These are phyloP conservation scores for Meteorus sp. DNA, from an alignment of 1,140 invertebrate genomes.

Conservation along the genomic window DNA sequence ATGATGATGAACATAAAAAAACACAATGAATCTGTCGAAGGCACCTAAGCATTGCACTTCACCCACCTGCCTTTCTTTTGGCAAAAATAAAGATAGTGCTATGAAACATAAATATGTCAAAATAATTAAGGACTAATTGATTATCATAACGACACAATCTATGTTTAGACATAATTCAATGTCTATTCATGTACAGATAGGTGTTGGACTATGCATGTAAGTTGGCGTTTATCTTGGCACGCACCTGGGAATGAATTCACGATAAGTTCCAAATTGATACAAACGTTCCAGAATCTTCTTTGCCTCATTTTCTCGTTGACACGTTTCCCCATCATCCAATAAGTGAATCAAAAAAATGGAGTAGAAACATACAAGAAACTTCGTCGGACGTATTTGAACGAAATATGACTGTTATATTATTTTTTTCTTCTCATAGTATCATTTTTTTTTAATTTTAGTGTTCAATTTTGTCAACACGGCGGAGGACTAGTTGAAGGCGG, in stretches of 20 bases:
- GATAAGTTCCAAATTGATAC: not conserved
- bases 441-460: conserved; percentile 2
- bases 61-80: not conserved
- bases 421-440: not conserved
- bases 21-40: not conserved
- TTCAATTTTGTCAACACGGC: conserved; percentile 44
- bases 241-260: too few relatives aligned
- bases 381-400: not conserved
- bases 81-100: not conserved
- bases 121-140: too few relatives aligned
- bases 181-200: too few relatives aligned
- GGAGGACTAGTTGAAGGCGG: conserved; percentile 45
- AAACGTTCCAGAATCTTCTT: not conserved
- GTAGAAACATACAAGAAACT: not conserved
- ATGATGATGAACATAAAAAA: not conserved
- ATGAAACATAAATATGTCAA: not conserved
- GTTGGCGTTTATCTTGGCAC: conserved; percentile 15
- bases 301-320: too few relatives aligned
- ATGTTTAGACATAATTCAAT: too few relatives aligned
- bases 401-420: not conserved
- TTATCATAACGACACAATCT: too few relatives aligned
- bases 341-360: not conserved
- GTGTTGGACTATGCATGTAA: conserved; percentile 5
- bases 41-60: conserved; percentile 5
- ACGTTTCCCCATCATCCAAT: not conserved